These are phyloP conservation scores for Sebastes schlegelii DNA, from an alignment of 2,113 vertebrate species.

Conservation along the genomic window DNA sequence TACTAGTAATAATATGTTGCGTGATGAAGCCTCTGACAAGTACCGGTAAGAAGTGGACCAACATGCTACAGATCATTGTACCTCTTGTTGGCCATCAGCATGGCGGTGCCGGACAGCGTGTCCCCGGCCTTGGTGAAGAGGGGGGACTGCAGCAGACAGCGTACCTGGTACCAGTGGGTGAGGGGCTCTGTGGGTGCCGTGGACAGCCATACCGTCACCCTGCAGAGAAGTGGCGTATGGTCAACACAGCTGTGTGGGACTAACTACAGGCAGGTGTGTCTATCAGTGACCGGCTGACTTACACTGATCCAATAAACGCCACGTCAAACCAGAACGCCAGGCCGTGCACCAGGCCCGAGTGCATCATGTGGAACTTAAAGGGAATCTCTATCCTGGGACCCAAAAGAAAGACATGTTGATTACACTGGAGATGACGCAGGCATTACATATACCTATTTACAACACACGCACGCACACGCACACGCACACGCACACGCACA, in stretches of 20 bases:
- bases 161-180: slow-evolving; percentile 97
- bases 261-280: not conserved
- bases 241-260: rapidly evolving
- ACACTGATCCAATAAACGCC: slow-evolving; percentile 94
- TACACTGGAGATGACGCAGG: too few relatives aligned
- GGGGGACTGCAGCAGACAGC: slow-evolving; percentile 95
- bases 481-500: slow-evolving; percentile 80
- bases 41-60: not conserved
- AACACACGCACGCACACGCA: slow-evolving; percentile 57
- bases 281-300: slow-evolving; percentile 69
- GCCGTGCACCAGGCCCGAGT: slow-evolving; percentile 94
- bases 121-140: slow-evolving; percentile 96
- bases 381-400: slow-evolving; percentile 93
- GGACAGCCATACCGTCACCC: slow-evolving; percentile 95
- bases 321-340: slow-evolving; percentile 98
- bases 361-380: slow-evolving; percentile 97
- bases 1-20: too few relatives aligned
- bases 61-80: slow-evolving; percentile 46
- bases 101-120: slow-evolving; percentile 93
- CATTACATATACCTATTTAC: not conserved
- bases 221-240: slow-evolving; percentile 52
- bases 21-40: not conserved
- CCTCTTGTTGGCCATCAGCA: slow-evolving; percentile 96
- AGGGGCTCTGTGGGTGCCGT: slow-evolving; percentile 95
- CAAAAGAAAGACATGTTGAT: not conserved